Evolutionary conservation across 2,888 invertebrate species (phyloP).

Genomic region (Ypsolopha scabrella): DNA sequence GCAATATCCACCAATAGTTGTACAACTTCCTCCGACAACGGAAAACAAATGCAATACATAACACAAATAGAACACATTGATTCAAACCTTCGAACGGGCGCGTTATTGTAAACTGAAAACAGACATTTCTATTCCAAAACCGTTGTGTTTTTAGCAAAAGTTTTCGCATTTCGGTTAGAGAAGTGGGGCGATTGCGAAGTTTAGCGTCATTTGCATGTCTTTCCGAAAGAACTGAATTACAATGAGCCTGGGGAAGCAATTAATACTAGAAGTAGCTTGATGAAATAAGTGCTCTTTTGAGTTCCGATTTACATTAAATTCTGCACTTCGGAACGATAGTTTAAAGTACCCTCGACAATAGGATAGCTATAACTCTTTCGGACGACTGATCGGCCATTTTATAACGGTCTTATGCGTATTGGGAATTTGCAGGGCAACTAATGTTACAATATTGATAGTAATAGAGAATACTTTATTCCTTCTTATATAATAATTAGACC

Average conservation of each 20-base stretch:
- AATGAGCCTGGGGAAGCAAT: conserved; percentile 66
- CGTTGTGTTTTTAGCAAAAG: conserved; percentile 47
- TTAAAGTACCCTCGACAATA: no score
- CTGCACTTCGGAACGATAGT: not conserved
- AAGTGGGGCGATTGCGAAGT: conserved; percentile 58
- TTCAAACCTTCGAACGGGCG: not conserved
- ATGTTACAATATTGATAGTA: no score
- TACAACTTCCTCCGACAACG: not conserved
- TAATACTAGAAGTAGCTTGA: conserved; percentile 63
- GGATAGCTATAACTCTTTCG: no score
- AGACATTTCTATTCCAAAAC: conserved; percentile 33
- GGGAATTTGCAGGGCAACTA: no score
- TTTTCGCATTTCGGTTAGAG: conserved; percentile 60
- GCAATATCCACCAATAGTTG: not conserved
- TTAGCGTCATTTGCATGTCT: conserved; percentile 62
- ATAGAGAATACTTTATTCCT: no score
- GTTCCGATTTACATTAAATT: conserved; percentile 39
- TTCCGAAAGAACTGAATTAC: conserved; percentile 59
- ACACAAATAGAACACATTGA: conserved; percentile 7
- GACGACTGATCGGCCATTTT: no score
- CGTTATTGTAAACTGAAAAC: conserved; percentile 13
- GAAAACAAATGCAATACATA: conserved; percentile 8
- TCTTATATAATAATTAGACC: no score
- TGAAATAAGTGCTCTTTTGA: conserved; percentile 63
- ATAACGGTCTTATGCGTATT: no score